Evolutionary conservation across 2,113 vertebrate genomes (phyloP).

Genomic region (Amazona vittata): DNA sequence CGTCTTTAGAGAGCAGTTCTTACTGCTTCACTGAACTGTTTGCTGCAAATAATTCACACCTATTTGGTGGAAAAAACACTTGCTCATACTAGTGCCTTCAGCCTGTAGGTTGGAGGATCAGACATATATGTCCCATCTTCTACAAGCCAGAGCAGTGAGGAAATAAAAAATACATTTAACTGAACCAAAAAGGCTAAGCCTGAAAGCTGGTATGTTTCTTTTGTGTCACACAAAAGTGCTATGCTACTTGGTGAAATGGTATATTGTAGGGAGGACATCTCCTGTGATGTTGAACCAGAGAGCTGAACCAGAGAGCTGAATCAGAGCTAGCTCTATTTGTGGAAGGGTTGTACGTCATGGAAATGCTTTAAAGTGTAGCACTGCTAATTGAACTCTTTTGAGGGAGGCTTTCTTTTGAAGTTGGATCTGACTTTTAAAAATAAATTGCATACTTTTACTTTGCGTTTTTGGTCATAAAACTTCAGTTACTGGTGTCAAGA

Average conservation of each 20-base stretch:
- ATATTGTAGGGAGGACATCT: fast-evolving
- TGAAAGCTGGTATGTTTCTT: background rate
- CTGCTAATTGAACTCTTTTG: background rate
- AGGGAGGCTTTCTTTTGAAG: background rate
- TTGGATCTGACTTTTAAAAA: background rate
- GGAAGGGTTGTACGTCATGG: background rate
- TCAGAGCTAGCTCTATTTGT: background rate
- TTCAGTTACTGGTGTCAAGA: background rate
- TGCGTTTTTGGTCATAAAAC: background rate
- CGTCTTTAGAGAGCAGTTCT: background rate
- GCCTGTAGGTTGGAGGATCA: background rate
- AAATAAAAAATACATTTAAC: background rate
- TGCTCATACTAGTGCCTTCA: background rate
- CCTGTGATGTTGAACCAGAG: background rate
- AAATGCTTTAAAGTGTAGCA: background rate
- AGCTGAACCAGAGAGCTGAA: background rate
- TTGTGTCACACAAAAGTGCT: background rate
- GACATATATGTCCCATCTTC: background rate
- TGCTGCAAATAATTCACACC: background rate
- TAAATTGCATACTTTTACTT: background rate
- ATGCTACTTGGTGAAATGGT: background rate
- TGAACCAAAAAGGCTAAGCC: background rate
- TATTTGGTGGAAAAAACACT: background rate
- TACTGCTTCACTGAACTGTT: background rate
- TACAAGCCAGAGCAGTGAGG: background rate